Conservation (phyloP, 2,113 vertebrate species). For the Gnathonemus longibarbis region DNA sequence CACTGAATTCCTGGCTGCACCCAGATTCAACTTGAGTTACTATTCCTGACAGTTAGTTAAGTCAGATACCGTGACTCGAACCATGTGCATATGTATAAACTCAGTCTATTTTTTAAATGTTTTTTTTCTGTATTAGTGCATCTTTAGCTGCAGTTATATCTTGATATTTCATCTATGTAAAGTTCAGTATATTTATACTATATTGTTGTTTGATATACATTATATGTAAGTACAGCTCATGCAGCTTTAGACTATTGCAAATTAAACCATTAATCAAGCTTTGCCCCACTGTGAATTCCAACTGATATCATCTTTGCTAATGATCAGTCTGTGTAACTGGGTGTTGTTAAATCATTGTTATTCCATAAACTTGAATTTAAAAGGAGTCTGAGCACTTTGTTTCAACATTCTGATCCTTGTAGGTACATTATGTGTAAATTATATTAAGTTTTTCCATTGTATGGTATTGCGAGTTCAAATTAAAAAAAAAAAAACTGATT, state of each 20-base stretch:
- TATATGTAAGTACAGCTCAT: neutral
- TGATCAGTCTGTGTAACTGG: neutral
- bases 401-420: neutral
- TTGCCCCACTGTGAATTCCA: neutral
- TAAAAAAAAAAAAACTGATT: neutral
- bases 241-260: neutral
- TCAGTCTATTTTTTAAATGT: neutral
- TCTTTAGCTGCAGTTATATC: neutral
- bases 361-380: neutral
- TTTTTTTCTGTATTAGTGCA: neutral
- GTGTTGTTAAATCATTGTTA: neutral
- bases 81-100: neutral
- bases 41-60: neutral
- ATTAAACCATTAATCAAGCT: neutral
- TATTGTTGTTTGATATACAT: neutral
- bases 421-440: neutral
- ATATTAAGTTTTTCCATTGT: neutral
- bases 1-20: neutral
- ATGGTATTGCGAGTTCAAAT: neutral
- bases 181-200: neutral
- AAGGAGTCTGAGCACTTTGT: neutral
- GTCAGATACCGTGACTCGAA: neutral
- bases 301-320: neutral
- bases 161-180: neutral
- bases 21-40: neutral